Evolutionary conservation across 2,113 vertebrate genomes (phyloP).

Genomic region (Seriola aureovittata): DNA sequence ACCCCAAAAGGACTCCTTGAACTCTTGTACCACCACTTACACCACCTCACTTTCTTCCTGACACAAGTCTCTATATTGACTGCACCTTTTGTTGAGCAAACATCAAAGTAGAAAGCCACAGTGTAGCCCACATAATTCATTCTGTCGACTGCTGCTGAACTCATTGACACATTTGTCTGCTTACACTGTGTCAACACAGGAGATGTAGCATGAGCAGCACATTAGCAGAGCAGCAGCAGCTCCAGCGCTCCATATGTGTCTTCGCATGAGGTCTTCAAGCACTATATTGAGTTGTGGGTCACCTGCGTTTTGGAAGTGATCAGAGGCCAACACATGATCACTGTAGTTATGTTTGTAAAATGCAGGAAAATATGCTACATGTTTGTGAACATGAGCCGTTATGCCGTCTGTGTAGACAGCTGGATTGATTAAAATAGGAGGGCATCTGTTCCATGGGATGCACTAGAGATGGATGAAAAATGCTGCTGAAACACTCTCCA

Average conservation of each 20-base stretch:
- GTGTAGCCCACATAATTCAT: not conserved
- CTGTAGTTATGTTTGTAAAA: not conserved
- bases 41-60: not conserved
- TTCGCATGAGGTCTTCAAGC: not conserved
- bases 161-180: not conserved
- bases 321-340: not conserved
- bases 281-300: not conserved
- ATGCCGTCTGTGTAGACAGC: not conserved
- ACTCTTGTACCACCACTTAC: not conserved
- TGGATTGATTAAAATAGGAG: not conserved
- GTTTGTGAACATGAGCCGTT: not conserved
- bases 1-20: not conserved
- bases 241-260: not conserved
- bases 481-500: not conserved
- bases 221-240: not conserved
- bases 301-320: not conserved
- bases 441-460: not conserved
- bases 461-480: not conserved
- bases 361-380: not conserved
- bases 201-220: not conserved
- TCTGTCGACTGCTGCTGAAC: conserved; percentile 3
- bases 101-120: not conserved
- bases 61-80: not conserved
- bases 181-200: not conserved
- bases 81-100: not conserved